Evolutionary conservation across 2,888 invertebrate genomes (phyloP), one percentile per base, ranked within the genome.

Genomic region (Pollenia labialis): DNA sequence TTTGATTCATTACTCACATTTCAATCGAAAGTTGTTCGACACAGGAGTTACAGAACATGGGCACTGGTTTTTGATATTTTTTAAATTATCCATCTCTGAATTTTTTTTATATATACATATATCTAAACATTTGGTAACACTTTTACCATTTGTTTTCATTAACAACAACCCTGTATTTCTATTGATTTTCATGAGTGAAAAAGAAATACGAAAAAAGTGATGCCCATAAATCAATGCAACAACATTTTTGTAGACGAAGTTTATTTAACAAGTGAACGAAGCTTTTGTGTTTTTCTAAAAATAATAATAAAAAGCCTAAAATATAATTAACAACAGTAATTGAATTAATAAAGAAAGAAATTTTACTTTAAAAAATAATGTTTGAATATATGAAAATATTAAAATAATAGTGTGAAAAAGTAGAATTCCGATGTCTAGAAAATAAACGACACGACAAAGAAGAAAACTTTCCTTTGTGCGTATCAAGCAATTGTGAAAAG

Each of bases 221-320:
- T 85, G 69, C 85, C 85, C 60, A 79, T 60, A 44, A 77, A 72
- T 83, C 58, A 81, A 76, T 56, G 81, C 48, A 71, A 71, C 66
- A 50, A 66, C 56, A 74, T 66, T 76, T 66, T 74, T 82, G 62
- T 82, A 82, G 85, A 85, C 85, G 79, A 79, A 82, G 74, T 85
- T 76, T 62, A 40, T 64, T 62, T 32, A 58, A 66, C 48, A 58
- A 54, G 68, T 50, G 23, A 71, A 48, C 64, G 58, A 56, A 72
- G 42, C 56, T 72, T 84, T 76, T 48, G 68, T 72, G 42, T n/a
- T 72, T 84, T 76, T 48, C 60, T 72, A 16, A 77, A 71, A 75
- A 32, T 60, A 68, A 52, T 60, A 48, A 42, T 16, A 74, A 54
- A 60, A 56, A 62, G 16, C n/a, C 16, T 10, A 10, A n/a, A 46